These are phyloP conservation scores for Hoplias malabaricus DNA, from an alignment of 2,113 vertebrate genomes.

Conservation along the genomic window DNA sequence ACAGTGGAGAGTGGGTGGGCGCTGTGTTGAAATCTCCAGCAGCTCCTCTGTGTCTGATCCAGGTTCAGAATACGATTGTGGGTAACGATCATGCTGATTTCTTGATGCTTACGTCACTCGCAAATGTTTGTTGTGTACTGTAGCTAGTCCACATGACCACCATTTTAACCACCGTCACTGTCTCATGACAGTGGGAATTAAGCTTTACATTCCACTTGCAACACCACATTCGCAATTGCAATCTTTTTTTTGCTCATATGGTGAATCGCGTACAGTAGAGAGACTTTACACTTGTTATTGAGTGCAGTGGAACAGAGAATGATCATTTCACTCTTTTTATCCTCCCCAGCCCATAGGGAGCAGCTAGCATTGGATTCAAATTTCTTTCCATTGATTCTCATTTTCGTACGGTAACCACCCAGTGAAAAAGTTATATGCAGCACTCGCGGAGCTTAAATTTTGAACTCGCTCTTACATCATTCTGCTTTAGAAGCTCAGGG, in stretches of 20 bases:
- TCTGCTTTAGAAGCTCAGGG: background rate
- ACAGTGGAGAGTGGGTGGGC: too few species aligned
- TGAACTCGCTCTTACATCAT: background rate
- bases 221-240: too few species aligned
- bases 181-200: too few species aligned
- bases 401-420: background rate
- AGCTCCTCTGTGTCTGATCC: too few species aligned
- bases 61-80: too few species aligned
- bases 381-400: background rate
- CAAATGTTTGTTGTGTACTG: too few species aligned
- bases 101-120: too few species aligned
- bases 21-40: too few species aligned
- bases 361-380: background rate
- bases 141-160: too few species aligned
- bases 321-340: background rate
- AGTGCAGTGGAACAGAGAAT: background rate
- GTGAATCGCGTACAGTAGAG: background rate
- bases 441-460: background rate
- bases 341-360: background rate
- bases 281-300: background rate
- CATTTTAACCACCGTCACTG: too few species aligned
- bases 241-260: background rate
- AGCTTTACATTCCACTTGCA: background rate
- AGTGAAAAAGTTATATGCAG: background rate
- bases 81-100: too few species aligned